phyloP scores from a whole-genome alignment of 2,888 invertebrate species.

The Formica aserva region DNA sequence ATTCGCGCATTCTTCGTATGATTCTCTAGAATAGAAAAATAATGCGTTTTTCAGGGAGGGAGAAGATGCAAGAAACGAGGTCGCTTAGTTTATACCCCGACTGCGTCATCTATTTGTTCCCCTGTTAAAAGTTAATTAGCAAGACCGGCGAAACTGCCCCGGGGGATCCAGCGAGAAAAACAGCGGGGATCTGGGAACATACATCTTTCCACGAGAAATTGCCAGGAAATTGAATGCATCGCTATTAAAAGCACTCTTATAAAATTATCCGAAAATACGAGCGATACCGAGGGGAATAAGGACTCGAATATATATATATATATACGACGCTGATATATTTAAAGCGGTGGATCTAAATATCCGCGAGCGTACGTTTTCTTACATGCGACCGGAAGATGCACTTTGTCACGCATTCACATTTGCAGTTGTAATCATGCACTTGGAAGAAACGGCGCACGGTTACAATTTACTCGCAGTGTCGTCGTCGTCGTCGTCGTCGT shows the following conservation, averaged over 20 bases:
- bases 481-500: conserved; percentile 5
- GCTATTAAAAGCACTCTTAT: conserved; percentile 49
- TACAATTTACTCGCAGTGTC: conserved; percentile 38
- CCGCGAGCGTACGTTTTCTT: neutral
- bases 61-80: conserved; percentile 22
- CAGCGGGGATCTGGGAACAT: conserved; percentile 34
- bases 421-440: conserved; percentile 38
- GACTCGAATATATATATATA: neutral
- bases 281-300: neutral
- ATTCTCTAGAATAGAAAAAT: conserved; percentile 18
- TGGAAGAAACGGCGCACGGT: conserved; percentile 34
- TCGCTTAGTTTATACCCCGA: conserved; percentile 38
- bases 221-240: conserved; percentile 38
- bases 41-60: conserved; percentile 14
- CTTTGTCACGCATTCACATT: conserved; percentile 34
- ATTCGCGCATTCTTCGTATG: neutral
- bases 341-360: conserved; percentile 29
- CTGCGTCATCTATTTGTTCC: conserved; percentile 52
- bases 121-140: conserved; percentile 51
- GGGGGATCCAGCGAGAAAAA: conserved; percentile 41
- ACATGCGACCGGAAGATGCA: conserved; percentile 4
- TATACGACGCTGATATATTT: conserved; percentile 5
- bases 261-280: conserved; percentile 33
- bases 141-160: conserved; percentile 36
- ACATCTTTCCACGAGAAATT: conserved; percentile 45